phyloP scores from a whole-genome alignment of 2,797 vertebrate genomes.

The Pagetopsis macropterus region DNA sequence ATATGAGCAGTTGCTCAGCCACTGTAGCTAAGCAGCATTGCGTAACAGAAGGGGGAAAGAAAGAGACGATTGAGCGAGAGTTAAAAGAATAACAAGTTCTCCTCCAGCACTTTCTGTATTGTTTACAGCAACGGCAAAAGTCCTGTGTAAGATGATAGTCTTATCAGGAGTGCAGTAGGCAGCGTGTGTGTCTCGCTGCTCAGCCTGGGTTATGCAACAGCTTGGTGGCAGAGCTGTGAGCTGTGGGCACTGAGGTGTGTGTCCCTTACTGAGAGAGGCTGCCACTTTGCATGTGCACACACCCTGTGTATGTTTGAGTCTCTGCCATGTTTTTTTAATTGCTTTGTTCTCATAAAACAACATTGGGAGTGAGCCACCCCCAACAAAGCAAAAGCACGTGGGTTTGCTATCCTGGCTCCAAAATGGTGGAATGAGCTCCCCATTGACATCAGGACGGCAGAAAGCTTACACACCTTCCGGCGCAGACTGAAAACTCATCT shows the following conservation, averaged over 20 bases:
- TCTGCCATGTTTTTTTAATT: constrained; percentile 42
- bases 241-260: constrained; percentile 34
- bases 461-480: too few species aligned
- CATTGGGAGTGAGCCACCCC: constrained; percentile 37
- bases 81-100: constrained; percentile 74
- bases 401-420: too few species aligned
- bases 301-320: constrained; percentile 4
- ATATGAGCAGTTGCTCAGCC: constrained; percentile 60
- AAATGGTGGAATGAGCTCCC: too few species aligned
- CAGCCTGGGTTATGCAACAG: constrained; percentile 45
- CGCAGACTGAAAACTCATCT: too few species aligned
- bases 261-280: constrained; percentile 45
- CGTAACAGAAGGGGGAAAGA: constrained; percentile 61
- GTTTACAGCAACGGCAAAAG: constrained; percentile 69
- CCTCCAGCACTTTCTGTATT: constrained; percentile 56
- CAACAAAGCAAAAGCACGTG: too few species aligned
- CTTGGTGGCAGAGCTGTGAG: constrained; percentile 26
- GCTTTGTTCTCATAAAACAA: constrained; percentile 54
- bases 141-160: constrained; percentile 67
- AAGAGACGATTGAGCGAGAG: constrained; percentile 40
- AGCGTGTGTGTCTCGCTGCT: not conserved
- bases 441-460: too few species aligned
- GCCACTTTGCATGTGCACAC: constrained; percentile 12
- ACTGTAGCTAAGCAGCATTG: constrained; percentile 71
- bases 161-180: constrained; percentile 48